These are phyloP conservation scores for Vulpes lagopus DNA, from an alignment of 2,113 vertebrate species.

Conservation along the genomic window DNA sequence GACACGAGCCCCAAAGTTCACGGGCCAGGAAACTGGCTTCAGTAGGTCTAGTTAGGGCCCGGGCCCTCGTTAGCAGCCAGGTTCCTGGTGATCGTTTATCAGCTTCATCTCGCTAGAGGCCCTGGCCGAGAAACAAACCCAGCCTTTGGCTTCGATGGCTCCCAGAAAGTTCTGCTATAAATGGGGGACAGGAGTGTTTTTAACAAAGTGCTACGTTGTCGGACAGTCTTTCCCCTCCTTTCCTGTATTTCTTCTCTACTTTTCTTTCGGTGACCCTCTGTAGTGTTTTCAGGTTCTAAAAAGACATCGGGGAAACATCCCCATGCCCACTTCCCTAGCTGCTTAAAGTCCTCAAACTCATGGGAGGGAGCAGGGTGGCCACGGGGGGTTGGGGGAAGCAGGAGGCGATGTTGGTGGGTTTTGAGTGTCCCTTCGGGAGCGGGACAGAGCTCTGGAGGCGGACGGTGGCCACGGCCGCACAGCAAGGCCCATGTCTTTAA, in stretches of 20 bases:
- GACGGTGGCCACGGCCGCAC: not conserved
- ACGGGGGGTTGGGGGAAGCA: rapidly evolving
- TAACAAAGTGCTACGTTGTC: not conserved
- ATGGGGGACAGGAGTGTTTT: not conserved
- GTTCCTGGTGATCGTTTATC: not conserved
- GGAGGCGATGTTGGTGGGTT: rapidly evolving
- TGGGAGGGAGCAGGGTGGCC: not conserved
- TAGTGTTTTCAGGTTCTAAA: not conserved
- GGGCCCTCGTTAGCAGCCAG: not conserved
- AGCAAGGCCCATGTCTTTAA: too few species aligned
- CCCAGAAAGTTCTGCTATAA: not conserved
- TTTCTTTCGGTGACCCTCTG: not conserved
- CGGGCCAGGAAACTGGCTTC: not conserved
- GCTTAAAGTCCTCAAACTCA: too few species aligned
- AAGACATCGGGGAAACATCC: not conserved
- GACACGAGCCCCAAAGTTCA: too few species aligned
- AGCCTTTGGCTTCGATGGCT: not conserved
- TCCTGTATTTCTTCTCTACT: not conserved
- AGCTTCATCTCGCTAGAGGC: not conserved
- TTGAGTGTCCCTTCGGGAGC: not conserved
- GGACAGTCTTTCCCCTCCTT: not conserved
- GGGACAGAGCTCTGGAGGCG: not conserved
- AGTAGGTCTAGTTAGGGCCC: rapidly evolving
- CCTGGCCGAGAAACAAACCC: not conserved
- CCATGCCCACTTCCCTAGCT: too few species aligned